Percentiles rank a stretch among this genome's conserved stretches.
Conservation (phyloP, 2,113 vertebrate genomes). For the Triplophysa siluroides region DNA sequence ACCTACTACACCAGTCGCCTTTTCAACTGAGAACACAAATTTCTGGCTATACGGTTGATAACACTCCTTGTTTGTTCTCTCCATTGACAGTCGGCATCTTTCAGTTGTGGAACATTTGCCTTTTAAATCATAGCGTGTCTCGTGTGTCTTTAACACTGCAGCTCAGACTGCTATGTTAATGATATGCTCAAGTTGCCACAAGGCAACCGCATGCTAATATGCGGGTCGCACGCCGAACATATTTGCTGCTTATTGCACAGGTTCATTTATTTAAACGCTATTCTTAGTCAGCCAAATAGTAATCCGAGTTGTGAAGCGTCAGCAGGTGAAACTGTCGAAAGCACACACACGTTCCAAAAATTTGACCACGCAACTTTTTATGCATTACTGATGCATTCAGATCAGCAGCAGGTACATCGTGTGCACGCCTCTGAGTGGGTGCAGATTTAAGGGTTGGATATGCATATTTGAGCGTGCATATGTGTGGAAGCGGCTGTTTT, state of each 20-base stretch:
- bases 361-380: neutral
- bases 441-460: neutral
- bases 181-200: slow-evolving; percentile 39
- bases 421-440: neutral
- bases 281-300: slow-evolving; percentile 35
- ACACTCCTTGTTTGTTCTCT: slow-evolving; percentile 46
- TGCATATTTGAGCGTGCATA: slow-evolving; percentile 18
- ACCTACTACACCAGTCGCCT: neutral
- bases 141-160: neutral
- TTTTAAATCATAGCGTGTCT: slow-evolving; percentile 55
- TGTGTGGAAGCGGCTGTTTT: neutral
- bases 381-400: neutral
- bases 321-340: neutral
- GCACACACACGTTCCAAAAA: neutral
- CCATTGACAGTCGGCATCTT: slow-evolving; percentile 34
- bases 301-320: neutral
- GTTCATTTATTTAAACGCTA: slow-evolving; percentile 36
- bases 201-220: slow-evolving; percentile 45
- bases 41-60: slow-evolving; percentile 27
- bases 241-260: neutral
- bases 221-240: neutral
- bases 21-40: slow-evolving; percentile 2
- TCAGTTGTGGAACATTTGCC: slow-evolving; percentile 47
- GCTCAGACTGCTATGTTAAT: slow-evolving; percentile 50
- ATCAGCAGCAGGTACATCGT: neutral